Base-by-base conservation (phyloP, 2,888 invertebrate species). In the Linnaemya vulpina region DNA sequence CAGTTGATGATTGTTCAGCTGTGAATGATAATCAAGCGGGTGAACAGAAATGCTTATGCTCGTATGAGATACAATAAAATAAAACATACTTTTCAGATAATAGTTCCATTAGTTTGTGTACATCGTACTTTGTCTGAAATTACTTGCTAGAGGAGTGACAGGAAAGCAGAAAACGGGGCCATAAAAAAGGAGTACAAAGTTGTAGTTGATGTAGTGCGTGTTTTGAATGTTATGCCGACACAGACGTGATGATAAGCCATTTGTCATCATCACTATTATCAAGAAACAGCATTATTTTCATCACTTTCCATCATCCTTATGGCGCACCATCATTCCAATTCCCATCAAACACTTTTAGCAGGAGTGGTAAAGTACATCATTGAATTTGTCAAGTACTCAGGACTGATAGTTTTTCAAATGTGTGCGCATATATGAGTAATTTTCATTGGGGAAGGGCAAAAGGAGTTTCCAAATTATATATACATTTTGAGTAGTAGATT, bases 211-310 rank as follows among this genome's bases (percentile, higher is more conserved):
- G 62, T n/a, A n/a, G 40, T 76, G 70, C 81, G 75, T 76, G 75
- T 70, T 82, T 70, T 70, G 63, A 70, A 74, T 74, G 68, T 74
- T 17, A 62, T 68, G 40, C 15, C 17, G 15, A 49, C 43, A 55
- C 5, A 75, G 30, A 79, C 70, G 75, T 79, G 68, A 75, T 46
- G 70, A 79, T 63, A 68, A 60, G 43, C 71, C 65, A 84, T 76
- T 76, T 79, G 63, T 84, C 75, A 76, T 79, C 55, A 65, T 71
- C 65, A 78, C 17, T 35, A 70, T 58, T 55, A 76, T 58, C 58
- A 70, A 43, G 3, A 25, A 17, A 43, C 5, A 25, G 15, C 46
- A 46, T 60, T 55, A 67, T 65, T 25, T 22, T 58, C 58, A 51
- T 30, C 25, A 77, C 11, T 35, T 22, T 4, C 67, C 67, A 46